phyloP scores from a whole-genome alignment of 2,113 vertebrate genomes.

The Atherinomorus stipes region DNA sequence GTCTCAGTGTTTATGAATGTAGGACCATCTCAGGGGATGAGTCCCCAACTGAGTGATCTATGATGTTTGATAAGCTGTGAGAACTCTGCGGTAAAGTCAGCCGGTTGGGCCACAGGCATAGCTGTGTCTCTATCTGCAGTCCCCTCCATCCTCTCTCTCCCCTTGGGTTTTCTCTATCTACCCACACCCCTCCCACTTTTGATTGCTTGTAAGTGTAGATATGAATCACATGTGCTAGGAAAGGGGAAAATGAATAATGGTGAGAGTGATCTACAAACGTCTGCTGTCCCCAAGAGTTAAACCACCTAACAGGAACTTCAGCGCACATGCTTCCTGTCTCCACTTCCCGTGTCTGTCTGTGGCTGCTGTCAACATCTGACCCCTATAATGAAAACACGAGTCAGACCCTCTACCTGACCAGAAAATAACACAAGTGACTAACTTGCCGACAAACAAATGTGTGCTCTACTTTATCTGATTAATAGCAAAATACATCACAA shows the following conservation, averaged over 20 bases:
- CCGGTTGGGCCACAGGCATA: constrained; percentile 67
- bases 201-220: constrained; percentile 56
- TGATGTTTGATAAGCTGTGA: constrained; percentile 74
- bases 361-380: constrained; percentile 46
- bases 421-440: background rate
- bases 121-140: constrained; percentile 46
- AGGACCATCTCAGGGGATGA: constrained; percentile 47
- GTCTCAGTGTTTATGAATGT: constrained; percentile 57
- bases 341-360: constrained; percentile 43
- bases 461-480: background rate
- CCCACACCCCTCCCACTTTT: background rate
- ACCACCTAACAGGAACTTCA: constrained; percentile 52
- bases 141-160: constrained; percentile 18
- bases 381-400: constrained; percentile 22
- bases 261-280: constrained; percentile 33
- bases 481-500: background rate
- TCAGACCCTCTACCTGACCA: background rate
- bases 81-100: constrained; percentile 49
- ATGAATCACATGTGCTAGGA: constrained; percentile 57
- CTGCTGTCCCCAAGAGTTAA: constrained; percentile 47
- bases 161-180: constrained; percentile 35
- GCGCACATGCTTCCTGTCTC: constrained; percentile 50
- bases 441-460: background rate
- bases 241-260: constrained; percentile 24
- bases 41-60: constrained; percentile 46